Conservation (phyloP, 2,797 vertebrate species). For the Pogonophryne albipinna region DNA sequence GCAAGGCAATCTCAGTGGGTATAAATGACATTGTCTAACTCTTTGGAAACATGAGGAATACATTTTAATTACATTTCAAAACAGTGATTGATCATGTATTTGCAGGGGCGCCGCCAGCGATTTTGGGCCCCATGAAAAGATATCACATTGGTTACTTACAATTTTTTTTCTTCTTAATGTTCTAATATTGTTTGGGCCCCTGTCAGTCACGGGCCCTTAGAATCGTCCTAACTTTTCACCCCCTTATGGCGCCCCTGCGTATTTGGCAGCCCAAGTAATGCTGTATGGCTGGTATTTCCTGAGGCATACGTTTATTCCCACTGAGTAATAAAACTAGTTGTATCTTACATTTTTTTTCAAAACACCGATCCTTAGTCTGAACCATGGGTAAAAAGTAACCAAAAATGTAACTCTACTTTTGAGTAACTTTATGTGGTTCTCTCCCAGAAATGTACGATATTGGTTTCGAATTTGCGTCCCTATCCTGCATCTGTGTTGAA, state of each 20-base stretch:
- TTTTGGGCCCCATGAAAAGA: too few relatives aligned
- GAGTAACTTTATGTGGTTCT: neutral
- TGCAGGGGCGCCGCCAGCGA: too few relatives aligned
- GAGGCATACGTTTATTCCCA: neutral
- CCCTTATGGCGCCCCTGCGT: too few relatives aligned
- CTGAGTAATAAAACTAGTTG: neutral
- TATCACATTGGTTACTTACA: too few relatives aligned
- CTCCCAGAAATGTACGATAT: neutral
- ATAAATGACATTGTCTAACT: neutral
- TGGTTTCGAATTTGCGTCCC: neutral
- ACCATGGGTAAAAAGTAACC: neutral
- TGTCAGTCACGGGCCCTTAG: too few relatives aligned
- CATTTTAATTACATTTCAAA: neutral
- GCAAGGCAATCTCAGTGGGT: neutral
- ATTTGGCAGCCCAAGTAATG: neutral
- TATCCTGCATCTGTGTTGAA: neutral
- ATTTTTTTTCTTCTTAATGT: too few relatives aligned
- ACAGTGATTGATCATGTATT: neutral
- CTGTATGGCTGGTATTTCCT: neutral
- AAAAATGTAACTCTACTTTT: neutral
- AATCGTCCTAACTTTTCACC: too few relatives aligned
- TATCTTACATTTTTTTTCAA: neutral
- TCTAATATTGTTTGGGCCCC: too few relatives aligned
- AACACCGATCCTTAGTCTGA: neutral
- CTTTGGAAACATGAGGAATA: neutral